Conservation (phyloP, 2,888 invertebrate genomes). For the Drosophila meridionalis region DNA sequence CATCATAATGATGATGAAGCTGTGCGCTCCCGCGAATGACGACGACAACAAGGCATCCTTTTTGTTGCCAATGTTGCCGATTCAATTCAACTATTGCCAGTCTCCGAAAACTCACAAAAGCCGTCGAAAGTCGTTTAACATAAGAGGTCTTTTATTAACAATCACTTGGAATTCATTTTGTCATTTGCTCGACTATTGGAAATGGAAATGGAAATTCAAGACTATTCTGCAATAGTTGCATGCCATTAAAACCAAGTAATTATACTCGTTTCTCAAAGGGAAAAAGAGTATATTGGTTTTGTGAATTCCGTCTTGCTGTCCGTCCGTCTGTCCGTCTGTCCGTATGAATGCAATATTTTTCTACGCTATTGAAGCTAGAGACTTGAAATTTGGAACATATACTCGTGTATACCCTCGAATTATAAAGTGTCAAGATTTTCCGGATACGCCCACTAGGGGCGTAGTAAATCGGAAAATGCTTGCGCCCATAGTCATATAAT, state of each 20-base stretch:
- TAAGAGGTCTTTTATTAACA: constrained; percentile 62
- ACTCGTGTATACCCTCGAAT: too few relatives aligned
- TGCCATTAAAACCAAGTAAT: not conserved
- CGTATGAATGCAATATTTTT: too few relatives aligned
- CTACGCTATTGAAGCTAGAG: too few relatives aligned
- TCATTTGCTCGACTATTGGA: constrained; percentile 40
- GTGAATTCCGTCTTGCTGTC: too few relatives aligned
- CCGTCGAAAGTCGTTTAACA: constrained; percentile 56
- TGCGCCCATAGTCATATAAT: too few relatives aligned
- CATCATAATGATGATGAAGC: constrained; percentile 69
- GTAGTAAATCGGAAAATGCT: too few relatives aligned
- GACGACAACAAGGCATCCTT: constrained; percentile 23
- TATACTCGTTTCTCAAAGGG: too few relatives aligned
- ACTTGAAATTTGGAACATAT: too few relatives aligned
- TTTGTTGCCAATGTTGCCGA: constrained; percentile 74
- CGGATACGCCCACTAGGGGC: too few relatives aligned
- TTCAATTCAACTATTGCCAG: constrained; percentile 71
- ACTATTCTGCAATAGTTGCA: not conserved
- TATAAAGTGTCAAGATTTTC: too few relatives aligned
- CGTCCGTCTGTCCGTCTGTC: too few relatives aligned
- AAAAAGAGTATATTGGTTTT: too few relatives aligned
- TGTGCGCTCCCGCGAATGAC: constrained; percentile 34
- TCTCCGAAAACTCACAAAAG: constrained; percentile 46
- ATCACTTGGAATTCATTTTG: constrained; percentile 68
- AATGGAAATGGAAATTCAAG: not conserved